Base-by-base conservation (phyloP, 2,888 invertebrate genomes). In the Eurytoma adleriae region DNA sequence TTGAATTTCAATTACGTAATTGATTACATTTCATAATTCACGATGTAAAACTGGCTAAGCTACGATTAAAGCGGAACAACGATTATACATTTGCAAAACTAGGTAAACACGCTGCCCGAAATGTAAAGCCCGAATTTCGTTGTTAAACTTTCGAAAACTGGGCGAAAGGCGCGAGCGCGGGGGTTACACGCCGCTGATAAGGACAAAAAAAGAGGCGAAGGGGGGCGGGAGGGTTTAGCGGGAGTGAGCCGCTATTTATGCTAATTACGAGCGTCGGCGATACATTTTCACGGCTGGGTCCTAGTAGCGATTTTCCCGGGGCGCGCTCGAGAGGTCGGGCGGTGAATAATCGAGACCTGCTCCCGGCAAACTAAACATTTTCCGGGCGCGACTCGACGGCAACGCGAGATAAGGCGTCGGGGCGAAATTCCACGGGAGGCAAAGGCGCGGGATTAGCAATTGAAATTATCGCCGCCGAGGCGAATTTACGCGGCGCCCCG, bases 241-340 rank as follows among this genome's bases (percentile, higher is more conserved):
- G 7, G 7, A 69, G 61, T 30, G 10, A 5, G 40, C 18, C 50
- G 70, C 70, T 74, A 74, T 80, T 80, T 80, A 78, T 78, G 78
- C 69, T 80, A 80, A 80, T 77, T 64, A 61, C 66, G 14, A 13
- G 27, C 7, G 18, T 16, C 30, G 14, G 64, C 50, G 61, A 76
- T 72, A 75, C 40, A 76, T 80, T 76, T 75, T 62, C 71, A 50
- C n/a, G 69, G 30, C 5, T n/a, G 27, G 61, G 27, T 50, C 70
- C 62, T 30, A 62, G 24, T 20, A 62, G 24, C 56, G 18, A 52
- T 70, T 66, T 71, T 71, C 24, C 57, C 7, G 48, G 70, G 12
- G 57, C 18, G 18, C 18, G 0, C 48, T 50, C 27, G 27, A 27
- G 27, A 52, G 20, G 52, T 14, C 10, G 40, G 24, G 40, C 40